Conservation (phyloP, 2,888 invertebrate species). For the Strigamia transsilvanica region DNA sequence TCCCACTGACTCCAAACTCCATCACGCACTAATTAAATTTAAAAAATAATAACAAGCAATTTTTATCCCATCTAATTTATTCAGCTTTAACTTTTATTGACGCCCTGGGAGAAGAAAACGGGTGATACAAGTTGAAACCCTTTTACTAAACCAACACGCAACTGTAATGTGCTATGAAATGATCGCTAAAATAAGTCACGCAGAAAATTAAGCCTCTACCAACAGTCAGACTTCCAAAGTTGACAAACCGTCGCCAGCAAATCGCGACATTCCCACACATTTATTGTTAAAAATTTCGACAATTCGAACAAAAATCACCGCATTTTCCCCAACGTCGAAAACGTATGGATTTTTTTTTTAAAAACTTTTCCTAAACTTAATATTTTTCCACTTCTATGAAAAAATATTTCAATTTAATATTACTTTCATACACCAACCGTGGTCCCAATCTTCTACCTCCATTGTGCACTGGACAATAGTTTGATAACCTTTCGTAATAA, state of each 20-base stretch:
- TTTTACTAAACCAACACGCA: slow-evolving; percentile 33
- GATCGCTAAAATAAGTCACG: slow-evolving; percentile 39
- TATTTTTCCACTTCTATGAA: not conserved
- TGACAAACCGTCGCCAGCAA: not conserved
- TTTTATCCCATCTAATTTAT: not conserved
- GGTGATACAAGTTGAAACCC: slow-evolving; percentile 26
- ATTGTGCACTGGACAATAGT: not conserved
- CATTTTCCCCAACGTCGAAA: too few species aligned
- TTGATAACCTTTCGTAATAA: slow-evolving; percentile 6
- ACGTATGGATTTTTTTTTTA: too few species aligned
- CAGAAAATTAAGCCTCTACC: slow-evolving; percentile 18
- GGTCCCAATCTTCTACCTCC: slow-evolving; percentile 1
- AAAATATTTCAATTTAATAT: not conserved
- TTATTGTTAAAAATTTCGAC: too few species aligned
- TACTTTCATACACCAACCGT: not conserved
- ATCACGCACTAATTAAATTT: not conserved
- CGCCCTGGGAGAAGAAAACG: not conserved
- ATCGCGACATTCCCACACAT: too few species aligned
- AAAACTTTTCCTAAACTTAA: too few species aligned
- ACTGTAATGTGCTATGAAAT: slow-evolving; percentile 27
- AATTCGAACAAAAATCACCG: too few species aligned
- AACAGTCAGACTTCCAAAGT: slow-evolving; percentile 13
- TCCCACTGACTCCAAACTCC: not conserved
- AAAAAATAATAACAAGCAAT: slow-evolving; percentile 2
- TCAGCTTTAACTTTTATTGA: not conserved